Conservation (phyloP, 2,113 vertebrate genomes). For the Sigmodon hispidus region DNA sequence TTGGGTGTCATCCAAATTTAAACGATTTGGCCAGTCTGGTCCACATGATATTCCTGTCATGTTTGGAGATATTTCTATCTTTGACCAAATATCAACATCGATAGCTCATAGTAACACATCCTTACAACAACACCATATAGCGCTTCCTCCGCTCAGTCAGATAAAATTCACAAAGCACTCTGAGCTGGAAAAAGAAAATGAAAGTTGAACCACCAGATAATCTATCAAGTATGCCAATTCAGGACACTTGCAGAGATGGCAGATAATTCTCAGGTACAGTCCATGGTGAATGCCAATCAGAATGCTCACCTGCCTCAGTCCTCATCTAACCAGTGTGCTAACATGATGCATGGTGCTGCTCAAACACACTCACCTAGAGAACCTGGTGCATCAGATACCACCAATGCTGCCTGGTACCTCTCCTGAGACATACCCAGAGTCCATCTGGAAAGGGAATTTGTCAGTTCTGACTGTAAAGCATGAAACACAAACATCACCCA, state of each 20-base stretch:
- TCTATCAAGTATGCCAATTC: constrained; percentile 71
- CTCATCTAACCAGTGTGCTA: constrained; percentile 75
- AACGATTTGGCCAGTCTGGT: constrained; percentile 86
- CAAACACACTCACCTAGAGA: constrained; percentile 69
- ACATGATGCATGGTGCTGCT: not conserved
- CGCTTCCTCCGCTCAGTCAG: constrained; percentile 93
- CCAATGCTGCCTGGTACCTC: constrained; percentile 70
- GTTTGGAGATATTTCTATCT: constrained; percentile 81
- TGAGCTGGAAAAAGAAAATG: constrained; percentile 86
- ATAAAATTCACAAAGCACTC: constrained; percentile 92
- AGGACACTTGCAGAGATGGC: constrained; percentile 82
- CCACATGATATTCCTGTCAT: constrained; percentile 86
- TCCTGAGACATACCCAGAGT: constrained; percentile 71
- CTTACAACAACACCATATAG: constrained; percentile 86
- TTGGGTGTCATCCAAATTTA: constrained; percentile 85
- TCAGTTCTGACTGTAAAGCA: constrained; percentile 87
- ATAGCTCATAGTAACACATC: constrained; percentile 77
- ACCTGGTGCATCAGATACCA: constrained; percentile 44
- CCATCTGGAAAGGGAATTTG: constrained; percentile 88
- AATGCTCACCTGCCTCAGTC: constrained; percentile 72
- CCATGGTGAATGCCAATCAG: constrained; percentile 76
- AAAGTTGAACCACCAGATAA: constrained; percentile 77
- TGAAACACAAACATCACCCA: constrained; percentile 76
- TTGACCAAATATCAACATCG: constrained; percentile 87
- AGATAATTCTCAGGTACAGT: constrained; percentile 86